These are phyloP conservation scores for Saturnia pavonia DNA, from an alignment of 2,888 invertebrate genomes.

Conservation along the genomic window DNA sequence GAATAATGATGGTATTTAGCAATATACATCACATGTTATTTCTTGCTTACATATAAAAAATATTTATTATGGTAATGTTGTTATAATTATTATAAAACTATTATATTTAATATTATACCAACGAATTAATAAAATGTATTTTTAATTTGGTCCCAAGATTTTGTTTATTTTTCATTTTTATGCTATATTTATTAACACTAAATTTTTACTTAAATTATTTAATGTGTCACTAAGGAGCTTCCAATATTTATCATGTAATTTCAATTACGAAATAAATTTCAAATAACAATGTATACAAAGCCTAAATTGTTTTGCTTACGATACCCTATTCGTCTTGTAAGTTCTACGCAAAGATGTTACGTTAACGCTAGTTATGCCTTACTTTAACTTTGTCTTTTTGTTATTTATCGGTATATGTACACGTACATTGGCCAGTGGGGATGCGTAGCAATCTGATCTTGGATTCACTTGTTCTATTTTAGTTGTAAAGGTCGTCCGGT, in stretches of 20 bases:
- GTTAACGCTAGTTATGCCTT: neutral
- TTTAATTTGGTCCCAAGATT: too few relatives aligned
- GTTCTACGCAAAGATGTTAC: conserved; percentile 9
- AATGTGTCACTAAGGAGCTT: neutral
- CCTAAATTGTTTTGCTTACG: neutral
- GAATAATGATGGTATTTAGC: too few relatives aligned
- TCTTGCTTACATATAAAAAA: too few relatives aligned
- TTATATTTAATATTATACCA: too few relatives aligned
- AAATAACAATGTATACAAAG: neutral
- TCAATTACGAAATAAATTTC: neutral
- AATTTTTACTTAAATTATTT: too few relatives aligned
- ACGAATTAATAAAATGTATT: too few relatives aligned
- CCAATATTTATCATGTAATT: neutral
- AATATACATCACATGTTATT: too few relatives aligned
- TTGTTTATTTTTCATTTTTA: too few relatives aligned
- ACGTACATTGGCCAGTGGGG: neutral
- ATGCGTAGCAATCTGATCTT: conserved; percentile 41
- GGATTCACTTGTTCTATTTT: conserved; percentile 49
- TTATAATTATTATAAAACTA: too few relatives aligned
- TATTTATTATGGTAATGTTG: too few relatives aligned
- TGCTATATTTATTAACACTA: too few relatives aligned
- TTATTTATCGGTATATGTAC: conserved; percentile 29
- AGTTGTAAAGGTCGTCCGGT: conserved; percentile 37
- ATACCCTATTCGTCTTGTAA: conserved; percentile 7
- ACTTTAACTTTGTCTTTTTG: conserved; percentile 17